A percentile compares a stretch with the other conserved stretches of the same genome.
Evolutionary conservation across 2,888 invertebrate species (phyloP).

Genomic region (Cheiracanthium punctorium): DNA sequence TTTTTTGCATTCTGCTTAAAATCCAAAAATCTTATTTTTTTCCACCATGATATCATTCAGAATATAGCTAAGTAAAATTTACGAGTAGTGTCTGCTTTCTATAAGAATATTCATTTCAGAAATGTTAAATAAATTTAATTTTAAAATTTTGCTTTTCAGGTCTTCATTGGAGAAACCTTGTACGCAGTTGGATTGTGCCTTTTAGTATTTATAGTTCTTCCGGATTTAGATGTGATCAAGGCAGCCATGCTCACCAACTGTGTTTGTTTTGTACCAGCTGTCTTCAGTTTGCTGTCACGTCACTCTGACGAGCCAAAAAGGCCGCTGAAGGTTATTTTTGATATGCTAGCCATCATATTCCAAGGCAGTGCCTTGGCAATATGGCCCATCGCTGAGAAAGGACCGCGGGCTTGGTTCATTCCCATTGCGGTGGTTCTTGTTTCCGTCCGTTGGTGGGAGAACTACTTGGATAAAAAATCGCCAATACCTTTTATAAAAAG

Average conservation of each 20-base stretch:
- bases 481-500: constrained; percentile 86
- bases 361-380: constrained; percentile 83
- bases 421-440: constrained; percentile 89
- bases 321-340: constrained; percentile 78
- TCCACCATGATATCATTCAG: too few species aligned
- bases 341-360: constrained; percentile 81
- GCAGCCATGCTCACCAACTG: constrained; percentile 78
- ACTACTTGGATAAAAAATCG: constrained; percentile 92
- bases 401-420: constrained; percentile 83
- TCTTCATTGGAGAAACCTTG: constrained; percentile 77
- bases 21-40: too few species aligned
- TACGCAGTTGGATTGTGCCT: constrained; percentile 78
- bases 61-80: too few species aligned
- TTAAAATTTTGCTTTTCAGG: constrained; percentile 30
- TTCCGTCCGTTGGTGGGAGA: constrained; percentile 98
- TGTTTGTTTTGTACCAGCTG: constrained; percentile 78
- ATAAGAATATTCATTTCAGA: too few species aligned
- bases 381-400: constrained; percentile 80
- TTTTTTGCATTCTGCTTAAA: too few species aligned
- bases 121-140: too few species aligned
- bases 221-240: constrained; percentile 77
- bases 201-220: constrained; percentile 78
- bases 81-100: too few species aligned
- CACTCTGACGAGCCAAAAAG: constrained; percentile 76
- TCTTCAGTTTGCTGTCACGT: constrained; percentile 75